Conservation (phyloP, 2,113 vertebrate genomes). For the Ochotona curzoniae region DNA sequence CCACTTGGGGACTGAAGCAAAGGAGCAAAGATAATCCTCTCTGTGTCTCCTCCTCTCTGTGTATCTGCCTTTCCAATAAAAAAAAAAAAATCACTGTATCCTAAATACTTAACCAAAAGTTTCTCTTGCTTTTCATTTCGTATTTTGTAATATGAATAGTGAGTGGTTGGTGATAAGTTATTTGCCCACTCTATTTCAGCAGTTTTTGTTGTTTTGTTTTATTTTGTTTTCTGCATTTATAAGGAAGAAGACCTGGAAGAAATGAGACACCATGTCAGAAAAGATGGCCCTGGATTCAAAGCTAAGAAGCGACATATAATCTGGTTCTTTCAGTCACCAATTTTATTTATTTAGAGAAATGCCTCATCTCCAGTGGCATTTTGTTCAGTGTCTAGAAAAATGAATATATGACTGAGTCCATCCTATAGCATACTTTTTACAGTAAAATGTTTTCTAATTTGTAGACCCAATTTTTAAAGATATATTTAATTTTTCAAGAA, state of each 20-base stretch:
- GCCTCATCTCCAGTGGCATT: background rate
- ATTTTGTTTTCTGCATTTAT: too few species aligned
- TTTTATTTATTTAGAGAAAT: background rate
- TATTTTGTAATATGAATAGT: slow-evolving; percentile 54
- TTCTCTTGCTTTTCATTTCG: slow-evolving; percentile 33
- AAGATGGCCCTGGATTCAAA: background rate
- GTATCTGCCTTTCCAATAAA: background rate
- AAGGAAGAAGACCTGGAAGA: background rate
- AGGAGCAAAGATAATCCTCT: too few species aligned
- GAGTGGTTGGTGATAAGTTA: slow-evolving; percentile 7
- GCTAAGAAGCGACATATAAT: background rate
- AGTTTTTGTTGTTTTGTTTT: too few species aligned
- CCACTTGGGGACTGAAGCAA: too few species aligned
- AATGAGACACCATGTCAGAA: background rate
- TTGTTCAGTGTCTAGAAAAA: slow-evolving; percentile 14
- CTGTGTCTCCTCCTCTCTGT: too few species aligned
- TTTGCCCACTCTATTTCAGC: slow-evolving; percentile 22
- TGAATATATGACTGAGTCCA: background rate
- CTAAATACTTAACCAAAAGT: slow-evolving; percentile 60
- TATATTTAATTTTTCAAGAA: background rate
- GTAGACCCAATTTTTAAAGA: background rate
- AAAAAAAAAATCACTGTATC: background rate
- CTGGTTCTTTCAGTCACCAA: background rate
- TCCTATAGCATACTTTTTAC: background rate
- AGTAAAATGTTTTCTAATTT: background rate